Evolutionary conservation across 2,888 invertebrate genomes (phyloP).

Genomic region (Steromphala cineraria): DNA sequence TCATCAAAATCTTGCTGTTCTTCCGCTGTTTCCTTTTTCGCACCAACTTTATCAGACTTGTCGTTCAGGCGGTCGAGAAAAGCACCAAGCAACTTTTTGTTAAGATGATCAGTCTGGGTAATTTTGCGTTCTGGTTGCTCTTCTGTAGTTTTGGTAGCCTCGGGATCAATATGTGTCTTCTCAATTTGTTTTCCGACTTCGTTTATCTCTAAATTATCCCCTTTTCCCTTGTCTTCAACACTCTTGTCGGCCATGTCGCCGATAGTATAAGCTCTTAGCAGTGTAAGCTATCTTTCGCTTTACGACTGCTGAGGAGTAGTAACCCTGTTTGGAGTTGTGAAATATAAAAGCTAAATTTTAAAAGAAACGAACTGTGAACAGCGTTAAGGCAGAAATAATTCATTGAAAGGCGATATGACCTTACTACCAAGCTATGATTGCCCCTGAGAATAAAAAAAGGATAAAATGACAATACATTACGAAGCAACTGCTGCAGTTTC

Average conservation of each 20-base stretch:
- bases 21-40: not conserved
- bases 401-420: no score
- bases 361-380: no score
- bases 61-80: conserved; percentile 49
- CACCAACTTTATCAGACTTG: conserved; percentile 34
- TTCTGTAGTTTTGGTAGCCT: not conserved
- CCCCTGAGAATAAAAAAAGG: no score
- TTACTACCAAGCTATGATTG: no score
- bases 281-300: no score
- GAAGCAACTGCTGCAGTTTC: no score
- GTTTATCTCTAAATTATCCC: not conserved
- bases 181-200: conserved; percentile 23
- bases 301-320: no score
- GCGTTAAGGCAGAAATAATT: no score
- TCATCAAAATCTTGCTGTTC: not conserved
- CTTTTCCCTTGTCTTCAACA: not conserved
- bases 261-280: no score
- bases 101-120: conserved; percentile 53
- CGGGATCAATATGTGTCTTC: conserved; percentile 9
- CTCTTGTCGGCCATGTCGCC: not conserved
- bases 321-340: no score
- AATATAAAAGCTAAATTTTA: no score
- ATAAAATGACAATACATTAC: no score
- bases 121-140: conserved; percentile 33
- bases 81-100: conserved; percentile 45